Conservation (phyloP, 2,888 invertebrate species). For the Aricia artaxerxes region DNA sequence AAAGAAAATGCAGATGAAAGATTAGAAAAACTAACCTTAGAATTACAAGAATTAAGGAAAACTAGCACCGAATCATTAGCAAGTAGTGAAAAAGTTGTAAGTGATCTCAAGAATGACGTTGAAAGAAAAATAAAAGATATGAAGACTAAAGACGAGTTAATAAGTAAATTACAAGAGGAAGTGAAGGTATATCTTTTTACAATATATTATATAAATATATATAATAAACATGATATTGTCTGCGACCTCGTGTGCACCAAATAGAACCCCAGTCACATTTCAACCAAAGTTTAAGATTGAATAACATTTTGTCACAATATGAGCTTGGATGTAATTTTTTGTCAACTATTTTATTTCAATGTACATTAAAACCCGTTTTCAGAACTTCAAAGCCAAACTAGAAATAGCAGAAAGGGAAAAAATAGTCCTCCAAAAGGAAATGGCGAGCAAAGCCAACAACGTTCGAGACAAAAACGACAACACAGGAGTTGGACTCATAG, state of each 20-base stretch:
- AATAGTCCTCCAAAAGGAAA: constrained; percentile 61
- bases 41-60: constrained; percentile 67
- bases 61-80: constrained; percentile 58
- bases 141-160: constrained; percentile 63
- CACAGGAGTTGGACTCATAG: constrained; percentile 58
- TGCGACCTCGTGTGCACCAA: too few relatives aligned
- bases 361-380: constrained; percentile 42
- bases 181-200: constrained; percentile 55
- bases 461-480: constrained; percentile 70
- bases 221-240: too few relatives aligned
- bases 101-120: constrained; percentile 62
- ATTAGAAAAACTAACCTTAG: constrained; percentile 67
- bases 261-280: too few relatives aligned
- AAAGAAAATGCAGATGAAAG: constrained; percentile 66
- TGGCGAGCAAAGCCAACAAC: constrained; percentile 52
- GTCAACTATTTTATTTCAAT: neutral
- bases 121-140: constrained; percentile 67
- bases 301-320: too few relatives aligned
- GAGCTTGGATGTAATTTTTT: too few relatives aligned
- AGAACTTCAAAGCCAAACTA: constrained; percentile 65
- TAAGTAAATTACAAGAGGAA: constrained; percentile 65
- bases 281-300: too few relatives aligned
- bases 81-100: constrained; percentile 62
- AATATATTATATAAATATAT: too few relatives aligned
- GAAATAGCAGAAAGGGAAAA: constrained; percentile 70